Conservation (phyloP, 2,113 vertebrate species). For the Brachyhypopomus occidentalis region DNA sequence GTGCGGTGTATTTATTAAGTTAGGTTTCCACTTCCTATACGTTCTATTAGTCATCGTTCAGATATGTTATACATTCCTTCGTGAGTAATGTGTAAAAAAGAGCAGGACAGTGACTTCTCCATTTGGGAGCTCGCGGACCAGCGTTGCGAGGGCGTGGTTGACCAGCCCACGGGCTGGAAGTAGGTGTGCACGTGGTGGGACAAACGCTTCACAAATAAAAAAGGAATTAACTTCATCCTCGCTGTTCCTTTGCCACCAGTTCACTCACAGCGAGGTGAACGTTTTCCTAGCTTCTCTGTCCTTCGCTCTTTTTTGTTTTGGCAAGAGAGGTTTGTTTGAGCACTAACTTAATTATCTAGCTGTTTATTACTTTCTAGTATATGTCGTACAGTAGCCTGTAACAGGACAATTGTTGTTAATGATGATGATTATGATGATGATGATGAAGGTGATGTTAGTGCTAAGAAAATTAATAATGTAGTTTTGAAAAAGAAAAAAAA, state of each 20-base stretch:
- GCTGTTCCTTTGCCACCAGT: slow-evolving; percentile 64
- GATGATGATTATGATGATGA: too few species aligned
- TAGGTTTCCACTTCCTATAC: not conserved
- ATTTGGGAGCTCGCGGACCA: slow-evolving; percentile 66
- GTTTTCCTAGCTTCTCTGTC: slow-evolving; percentile 9
- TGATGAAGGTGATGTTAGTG: too few species aligned
- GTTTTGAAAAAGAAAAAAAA: too few species aligned
- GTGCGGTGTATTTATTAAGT: not conserved
- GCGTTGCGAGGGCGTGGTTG: slow-evolving; percentile 91
- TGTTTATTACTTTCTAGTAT: too few species aligned
- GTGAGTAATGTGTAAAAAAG: slow-evolving; percentile 76
- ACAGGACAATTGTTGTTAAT: too few species aligned
- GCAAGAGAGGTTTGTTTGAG: not conserved
- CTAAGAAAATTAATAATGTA: too few species aligned
- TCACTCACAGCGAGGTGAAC: slow-evolving; percentile 63
- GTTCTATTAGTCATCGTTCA: not conserved
- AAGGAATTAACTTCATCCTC: slow-evolving; percentile 79
- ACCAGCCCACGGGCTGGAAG: slow-evolving; percentile 89
- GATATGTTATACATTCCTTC: slow-evolving; percentile 6
- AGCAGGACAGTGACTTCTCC: slow-evolving; percentile 63
- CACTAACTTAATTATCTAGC: too few species aligned
- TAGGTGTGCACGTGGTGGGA: slow-evolving; percentile 73
- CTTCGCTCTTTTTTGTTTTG: not conserved
- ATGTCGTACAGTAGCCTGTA: too few species aligned
- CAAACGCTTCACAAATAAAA: slow-evolving; percentile 58